Conservation (phyloP, 2,888 invertebrate genomes). For the Drosophila mulleri region DNA sequence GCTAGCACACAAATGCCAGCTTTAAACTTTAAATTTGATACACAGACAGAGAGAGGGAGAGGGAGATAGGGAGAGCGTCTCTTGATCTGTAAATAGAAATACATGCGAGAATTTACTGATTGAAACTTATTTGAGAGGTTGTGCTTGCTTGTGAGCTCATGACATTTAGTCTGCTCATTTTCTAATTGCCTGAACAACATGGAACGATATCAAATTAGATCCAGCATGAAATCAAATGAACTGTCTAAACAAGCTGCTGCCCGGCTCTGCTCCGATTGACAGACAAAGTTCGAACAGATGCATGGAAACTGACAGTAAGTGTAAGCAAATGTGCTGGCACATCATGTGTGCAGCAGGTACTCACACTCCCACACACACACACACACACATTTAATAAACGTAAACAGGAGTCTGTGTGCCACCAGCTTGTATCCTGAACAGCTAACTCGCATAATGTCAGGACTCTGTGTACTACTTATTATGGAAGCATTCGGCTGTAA, state of each 20-base stretch:
- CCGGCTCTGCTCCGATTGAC: constrained; percentile 32
- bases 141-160: not conserved
- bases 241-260: constrained; percentile 31
- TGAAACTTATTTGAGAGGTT: not conserved
- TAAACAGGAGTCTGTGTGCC: constrained; percentile 16
- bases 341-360: constrained; percentile 17
- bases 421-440: constrained; percentile 5
- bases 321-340: constrained; percentile 45
- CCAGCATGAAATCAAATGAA: constrained; percentile 38
- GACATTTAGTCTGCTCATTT: constrained; percentile 41
- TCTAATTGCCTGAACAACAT: constrained; percentile 52
- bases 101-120: constrained; percentile 4
- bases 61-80: not conserved
- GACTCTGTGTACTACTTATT: constrained; percentile 34
- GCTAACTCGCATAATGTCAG: constrained; percentile 24
- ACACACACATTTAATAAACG: constrained; percentile 45
- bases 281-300: constrained; percentile 33
- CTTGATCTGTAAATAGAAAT: constrained; percentile 2
- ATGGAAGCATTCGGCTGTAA: constrained; percentile 44
- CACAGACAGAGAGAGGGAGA: not conserved
- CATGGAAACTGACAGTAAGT: constrained; percentile 22
- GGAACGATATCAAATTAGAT: constrained; percentile 40
- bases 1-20: not conserved
- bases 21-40: not conserved
- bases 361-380: constrained; percentile 40